These are phyloP conservation scores for Eremobia ochroleuca DNA, from an alignment of 2,888 invertebrate species.

Conservation along the genomic window DNA sequence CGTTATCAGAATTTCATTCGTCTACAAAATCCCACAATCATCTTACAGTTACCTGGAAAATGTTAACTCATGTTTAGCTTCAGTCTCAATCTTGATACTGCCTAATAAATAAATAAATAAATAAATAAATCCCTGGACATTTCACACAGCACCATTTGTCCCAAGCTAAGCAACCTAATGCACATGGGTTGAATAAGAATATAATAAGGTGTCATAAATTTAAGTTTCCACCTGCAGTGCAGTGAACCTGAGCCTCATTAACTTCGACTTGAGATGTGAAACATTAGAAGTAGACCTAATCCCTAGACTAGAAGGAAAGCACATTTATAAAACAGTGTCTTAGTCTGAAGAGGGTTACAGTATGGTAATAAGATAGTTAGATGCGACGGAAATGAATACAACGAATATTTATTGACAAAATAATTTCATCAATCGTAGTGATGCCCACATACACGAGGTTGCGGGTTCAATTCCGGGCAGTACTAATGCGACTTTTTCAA, in stretches of 20 bases:
- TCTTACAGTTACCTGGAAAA: not conserved
- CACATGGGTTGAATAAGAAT: not conserved
- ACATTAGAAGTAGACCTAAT: not conserved
- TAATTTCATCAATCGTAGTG: not conserved
- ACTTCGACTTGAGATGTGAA: not conserved
- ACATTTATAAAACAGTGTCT: no score
- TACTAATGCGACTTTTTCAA: no score
- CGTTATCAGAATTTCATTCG: not conserved
- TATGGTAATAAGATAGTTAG: not conserved
- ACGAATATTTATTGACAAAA: not conserved
- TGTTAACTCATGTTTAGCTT: not conserved
- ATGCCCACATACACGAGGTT: no score
- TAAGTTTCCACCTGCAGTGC: not conserved
- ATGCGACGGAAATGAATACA: not conserved
- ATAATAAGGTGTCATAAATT: not conserved
- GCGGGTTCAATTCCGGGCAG: no score
- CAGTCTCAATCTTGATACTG: not conserved
- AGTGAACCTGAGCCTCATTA: not conserved
- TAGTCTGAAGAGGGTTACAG: no score
- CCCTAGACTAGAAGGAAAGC: no score
- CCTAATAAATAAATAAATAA: no score
- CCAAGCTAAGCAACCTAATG: no score
- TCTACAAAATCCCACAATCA: not conserved
- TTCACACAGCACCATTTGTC: no score
- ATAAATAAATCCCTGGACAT: no score